These are phyloP conservation scores for Helleia helle DNA, from an alignment of 2,888 invertebrate genomes.

Conservation along the genomic window DNA sequence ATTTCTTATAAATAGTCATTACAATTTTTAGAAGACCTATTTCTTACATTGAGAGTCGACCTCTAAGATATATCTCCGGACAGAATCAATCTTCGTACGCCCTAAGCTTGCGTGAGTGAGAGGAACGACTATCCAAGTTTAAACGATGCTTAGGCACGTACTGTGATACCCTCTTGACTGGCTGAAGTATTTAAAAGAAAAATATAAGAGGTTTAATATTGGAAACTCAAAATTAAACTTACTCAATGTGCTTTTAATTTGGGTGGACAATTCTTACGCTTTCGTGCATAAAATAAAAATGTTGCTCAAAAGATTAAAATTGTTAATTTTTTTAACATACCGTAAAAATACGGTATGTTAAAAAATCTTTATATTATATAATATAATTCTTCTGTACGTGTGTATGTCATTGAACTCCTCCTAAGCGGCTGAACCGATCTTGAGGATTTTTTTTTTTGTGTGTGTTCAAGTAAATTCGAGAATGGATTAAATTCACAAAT, in stretches of 20 bases:
- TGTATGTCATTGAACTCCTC: too few relatives aligned
- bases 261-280: too few relatives aligned
- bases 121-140: not conserved
- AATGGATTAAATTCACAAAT: too few relatives aligned
- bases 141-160: conserved; percentile 17
- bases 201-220: not conserved
- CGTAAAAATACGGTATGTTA: too few relatives aligned
- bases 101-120: conserved; percentile 2
- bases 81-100: not conserved
- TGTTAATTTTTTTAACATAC: too few relatives aligned
- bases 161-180: not conserved
- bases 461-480: too few relatives aligned
- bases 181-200: not conserved
- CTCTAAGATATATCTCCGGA: not conserved
- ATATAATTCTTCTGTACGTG: too few relatives aligned
- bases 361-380: too few relatives aligned
- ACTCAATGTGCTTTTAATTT: not conserved
- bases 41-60: not conserved
- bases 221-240: not conserved
- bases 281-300: too few relatives aligned
- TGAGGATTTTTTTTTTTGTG: too few relatives aligned
- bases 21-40: not conserved
- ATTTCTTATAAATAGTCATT: not conserved
- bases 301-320: too few relatives aligned
- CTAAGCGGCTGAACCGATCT: too few relatives aligned